phyloP scores from a whole-genome alignment of 2,888 invertebrate genomes.

The Coleophora flavipennella region DNA sequence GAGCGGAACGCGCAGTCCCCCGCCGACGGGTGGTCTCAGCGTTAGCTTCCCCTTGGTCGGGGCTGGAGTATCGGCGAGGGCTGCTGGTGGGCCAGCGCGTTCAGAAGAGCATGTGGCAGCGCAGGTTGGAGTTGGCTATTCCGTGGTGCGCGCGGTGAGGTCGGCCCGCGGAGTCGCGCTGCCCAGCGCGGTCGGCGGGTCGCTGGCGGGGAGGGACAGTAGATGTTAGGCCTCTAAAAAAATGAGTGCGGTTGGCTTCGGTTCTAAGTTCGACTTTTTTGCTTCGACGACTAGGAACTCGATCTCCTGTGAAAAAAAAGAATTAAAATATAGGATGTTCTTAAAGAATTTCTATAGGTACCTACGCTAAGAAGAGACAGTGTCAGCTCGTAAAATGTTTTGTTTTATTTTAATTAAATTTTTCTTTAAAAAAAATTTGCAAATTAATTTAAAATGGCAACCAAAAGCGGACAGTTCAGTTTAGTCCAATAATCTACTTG shows the following conservation, averaged over 20 bases:
- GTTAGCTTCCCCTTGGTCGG: not conserved
- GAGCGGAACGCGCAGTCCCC: conserved; percentile 28
- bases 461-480: too few relatives aligned
- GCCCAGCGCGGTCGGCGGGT: conserved; percentile 79
- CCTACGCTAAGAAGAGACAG: too few relatives aligned
- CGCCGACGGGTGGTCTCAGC: not conserved
- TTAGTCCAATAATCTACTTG: too few relatives aligned
- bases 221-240: conserved; percentile 95
- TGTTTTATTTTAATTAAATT: too few relatives aligned
- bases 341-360: too few relatives aligned
- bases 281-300: conserved; percentile 95
- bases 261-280: conserved; percentile 92
- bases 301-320: conserved; percentile 75
- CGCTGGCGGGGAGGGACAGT: conserved; percentile 89
- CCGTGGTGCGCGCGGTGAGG: conserved; percentile 74
- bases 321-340: too few relatives aligned
- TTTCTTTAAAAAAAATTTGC: too few relatives aligned
- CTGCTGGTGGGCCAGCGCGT: conserved; percentile 16
- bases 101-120: conserved; percentile 73
- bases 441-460: too few relatives aligned
- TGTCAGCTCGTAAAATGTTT: too few relatives aligned
- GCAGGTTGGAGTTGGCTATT: conserved; percentile 73
- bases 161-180: conserved; percentile 73
- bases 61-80: not conserved
- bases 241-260: conserved; percentile 91